These are phyloP conservation scores for Linyphia triangularis DNA, from an alignment of 2,888 invertebrate genomes.

Conservation along the genomic window DNA sequence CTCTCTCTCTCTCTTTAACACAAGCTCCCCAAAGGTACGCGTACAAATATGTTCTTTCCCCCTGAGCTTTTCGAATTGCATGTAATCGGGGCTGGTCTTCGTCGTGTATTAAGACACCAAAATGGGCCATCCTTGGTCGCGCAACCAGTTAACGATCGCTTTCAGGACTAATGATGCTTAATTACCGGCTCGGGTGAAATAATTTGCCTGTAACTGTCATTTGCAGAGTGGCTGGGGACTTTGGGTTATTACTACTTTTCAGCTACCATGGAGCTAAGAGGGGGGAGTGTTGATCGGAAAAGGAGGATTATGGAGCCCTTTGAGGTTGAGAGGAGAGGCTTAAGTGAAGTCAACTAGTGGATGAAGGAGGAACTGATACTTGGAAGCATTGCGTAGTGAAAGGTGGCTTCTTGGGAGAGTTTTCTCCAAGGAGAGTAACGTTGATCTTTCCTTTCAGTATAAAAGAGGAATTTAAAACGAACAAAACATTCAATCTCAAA, in stretches of 20 bases:
- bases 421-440: no score
- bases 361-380: neutral
- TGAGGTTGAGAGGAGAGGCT: neutral
- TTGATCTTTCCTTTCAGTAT: no score
- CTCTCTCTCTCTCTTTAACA: neutral
- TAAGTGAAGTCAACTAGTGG: neutral
- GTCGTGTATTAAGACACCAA: conserved; percentile 18
- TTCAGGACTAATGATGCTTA: conserved; percentile 55
- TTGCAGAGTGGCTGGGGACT: conserved; percentile 10
- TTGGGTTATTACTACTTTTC: conserved; percentile 31
- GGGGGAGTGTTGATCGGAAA: neutral
- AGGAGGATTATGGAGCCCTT: neutral
- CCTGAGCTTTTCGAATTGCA: neutral
- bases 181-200: conserved; percentile 60
- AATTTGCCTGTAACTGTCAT: conserved; percentile 67
- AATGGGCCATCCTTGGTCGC: neutral
- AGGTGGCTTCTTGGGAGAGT: no score
- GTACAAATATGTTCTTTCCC: neutral
- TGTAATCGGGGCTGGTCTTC: neutral
- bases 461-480: no score
- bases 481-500: no score
- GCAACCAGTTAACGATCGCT: conserved; percentile 50
- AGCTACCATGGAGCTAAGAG: neutral
- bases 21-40: neutral
- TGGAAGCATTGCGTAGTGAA: no score